A percentile compares a stretch with the other conserved stretches of the same genome.
These are phyloP conservation scores for Ellobius talpinus DNA, from an alignment of 2,113 vertebrate genomes.

Conservation along the genomic window DNA sequence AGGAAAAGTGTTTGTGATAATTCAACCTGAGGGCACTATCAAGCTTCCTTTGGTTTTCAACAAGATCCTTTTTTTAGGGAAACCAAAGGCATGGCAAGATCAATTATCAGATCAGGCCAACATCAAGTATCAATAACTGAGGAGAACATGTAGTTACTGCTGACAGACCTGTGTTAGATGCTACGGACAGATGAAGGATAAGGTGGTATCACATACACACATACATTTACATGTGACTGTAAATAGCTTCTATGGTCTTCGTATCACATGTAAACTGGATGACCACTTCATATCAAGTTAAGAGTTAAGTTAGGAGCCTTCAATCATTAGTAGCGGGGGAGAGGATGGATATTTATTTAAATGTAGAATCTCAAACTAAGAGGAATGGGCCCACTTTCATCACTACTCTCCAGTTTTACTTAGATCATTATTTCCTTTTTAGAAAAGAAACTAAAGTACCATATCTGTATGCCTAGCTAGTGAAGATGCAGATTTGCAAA, in stretches of 20 bases:
- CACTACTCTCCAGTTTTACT: background rate
- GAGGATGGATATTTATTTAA: background rate
- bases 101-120: constrained; percentile 54
- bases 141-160: background rate
- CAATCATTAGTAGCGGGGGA: background rate
- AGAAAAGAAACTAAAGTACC: background rate
- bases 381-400: background rate
- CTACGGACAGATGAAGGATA: background rate
- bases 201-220: background rate
- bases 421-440: background rate
- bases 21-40: constrained; percentile 47
- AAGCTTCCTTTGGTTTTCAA: constrained; percentile 38
- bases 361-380: constrained; percentile 12
- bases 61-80: constrained; percentile 51
- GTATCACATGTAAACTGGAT: background rate
- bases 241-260: background rate
- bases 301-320: background rate
- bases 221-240: background rate
- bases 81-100: constrained; percentile 49
- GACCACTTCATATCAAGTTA: constrained; percentile 46
- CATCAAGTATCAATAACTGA: constrained; percentile 39
- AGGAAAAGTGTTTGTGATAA: constrained; percentile 60
- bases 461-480: background rate
- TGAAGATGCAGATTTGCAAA: background rate
- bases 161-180: constrained; percentile 1